These are phyloP conservation scores for Aphaenogaster rudis DNA, from an alignment of 1,140 invertebrate genomes.

Conservation along the genomic window DNA sequence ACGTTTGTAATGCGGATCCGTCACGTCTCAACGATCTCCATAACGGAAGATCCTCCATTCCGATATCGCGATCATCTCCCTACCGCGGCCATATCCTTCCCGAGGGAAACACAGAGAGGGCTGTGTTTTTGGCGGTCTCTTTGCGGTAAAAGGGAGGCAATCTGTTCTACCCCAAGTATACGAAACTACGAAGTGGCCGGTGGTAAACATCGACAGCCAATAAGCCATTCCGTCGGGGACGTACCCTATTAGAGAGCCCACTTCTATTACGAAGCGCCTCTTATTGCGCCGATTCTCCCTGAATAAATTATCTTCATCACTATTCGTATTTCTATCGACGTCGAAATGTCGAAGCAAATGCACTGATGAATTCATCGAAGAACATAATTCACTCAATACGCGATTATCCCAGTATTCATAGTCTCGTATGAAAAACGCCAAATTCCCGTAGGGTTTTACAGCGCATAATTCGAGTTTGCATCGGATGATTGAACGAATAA, in stretches of 20 bases:
- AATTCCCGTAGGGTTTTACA: not conserved
- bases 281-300: slow-evolving; percentile 16
- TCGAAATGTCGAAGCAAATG: slow-evolving; percentile 7
- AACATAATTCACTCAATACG: slow-evolving; percentile 43
- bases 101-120: not conserved
- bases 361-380: slow-evolving; percentile 23
- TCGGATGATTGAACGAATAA: slow-evolving; percentile 26
- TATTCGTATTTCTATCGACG: slow-evolving; percentile 18
- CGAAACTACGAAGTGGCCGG: slow-evolving; percentile 17
- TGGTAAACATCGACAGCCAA: slow-evolving; percentile 70
- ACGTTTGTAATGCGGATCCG: slow-evolving; percentile 43
- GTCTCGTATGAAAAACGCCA: slow-evolving; percentile 9
- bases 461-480: slow-evolving; percentile 17
- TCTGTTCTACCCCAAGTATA: slow-evolving; percentile 47
- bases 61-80: slow-evolving; percentile 34
- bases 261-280: slow-evolving; percentile 21
- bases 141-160: slow-evolving; percentile 57
- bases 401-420: slow-evolving; percentile 40
- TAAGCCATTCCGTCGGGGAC: slow-evolving; percentile 67
- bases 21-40: slow-evolving; percentile 42
- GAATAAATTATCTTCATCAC: slow-evolving; percentile 29
- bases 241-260: slow-evolving; percentile 51
- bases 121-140: slow-evolving; percentile 45
- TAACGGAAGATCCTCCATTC: slow-evolving; percentile 38
- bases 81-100: slow-evolving; percentile 12